These are phyloP conservation scores for Epizoanthus stellaris DNA, from an alignment of 92 coral and sea anemone species.

Conservation along the genomic window DNA sequence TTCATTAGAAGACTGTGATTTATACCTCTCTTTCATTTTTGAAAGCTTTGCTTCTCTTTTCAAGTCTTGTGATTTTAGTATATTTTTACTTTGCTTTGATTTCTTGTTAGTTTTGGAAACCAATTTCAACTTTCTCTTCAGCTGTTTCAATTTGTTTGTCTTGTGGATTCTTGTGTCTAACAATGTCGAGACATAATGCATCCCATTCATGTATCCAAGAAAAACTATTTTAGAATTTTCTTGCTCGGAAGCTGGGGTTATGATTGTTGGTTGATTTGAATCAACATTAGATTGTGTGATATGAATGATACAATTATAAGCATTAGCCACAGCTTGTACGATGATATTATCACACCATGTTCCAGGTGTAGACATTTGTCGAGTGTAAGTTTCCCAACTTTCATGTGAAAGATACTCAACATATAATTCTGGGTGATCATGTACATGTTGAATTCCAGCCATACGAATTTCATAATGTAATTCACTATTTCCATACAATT, in stretches of 20 bases:
- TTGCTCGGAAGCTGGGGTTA: conserved; percentile 34
- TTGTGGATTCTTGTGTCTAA: background rate
- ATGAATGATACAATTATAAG: conserved; percentile 33
- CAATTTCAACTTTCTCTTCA: conserved; percentile 24
- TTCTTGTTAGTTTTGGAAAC: background rate
- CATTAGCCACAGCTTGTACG: no score
- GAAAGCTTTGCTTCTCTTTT: conserved; percentile 10
- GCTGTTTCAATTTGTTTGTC: background rate
- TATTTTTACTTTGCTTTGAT: background rate
- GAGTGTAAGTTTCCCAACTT: conserved; percentile 8
- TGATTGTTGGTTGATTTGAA: conserved; percentile 27
- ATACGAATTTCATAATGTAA: conserved; percentile 36
- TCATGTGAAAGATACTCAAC: conserved; percentile 25
- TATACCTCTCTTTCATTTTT: conserved; percentile 5
- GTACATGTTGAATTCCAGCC: conserved; percentile 38
- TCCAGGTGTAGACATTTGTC: no score
- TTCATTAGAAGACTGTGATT: background rate
- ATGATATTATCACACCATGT: no score
- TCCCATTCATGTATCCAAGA: conserved; percentile 32
- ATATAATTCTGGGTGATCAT: conserved; percentile 29
- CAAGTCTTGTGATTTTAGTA: background rate
- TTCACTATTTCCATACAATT: conserved; percentile 31
- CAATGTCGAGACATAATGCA: conserved; percentile 38
- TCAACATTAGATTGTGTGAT: conserved; percentile 35
- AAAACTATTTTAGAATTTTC: conserved; percentile 16